Evolutionary conservation across 2,113 vertebrate species (phyloP), one percentile per base, ranked within the genome.

Genomic region (Corythoichthys intestinalis): DNA sequence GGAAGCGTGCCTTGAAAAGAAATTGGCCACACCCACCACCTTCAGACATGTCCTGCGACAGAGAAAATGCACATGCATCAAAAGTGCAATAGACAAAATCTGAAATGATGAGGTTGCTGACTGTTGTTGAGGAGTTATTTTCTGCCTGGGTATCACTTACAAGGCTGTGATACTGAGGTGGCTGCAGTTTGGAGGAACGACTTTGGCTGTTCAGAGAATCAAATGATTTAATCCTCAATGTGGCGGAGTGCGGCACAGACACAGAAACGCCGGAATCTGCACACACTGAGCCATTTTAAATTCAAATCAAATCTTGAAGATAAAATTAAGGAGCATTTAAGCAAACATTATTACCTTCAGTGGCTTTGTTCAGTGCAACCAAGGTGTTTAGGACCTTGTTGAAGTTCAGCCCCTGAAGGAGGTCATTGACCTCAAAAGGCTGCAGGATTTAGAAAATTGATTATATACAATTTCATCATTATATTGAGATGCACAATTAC

Each of bases 401-500:
- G 91, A 99, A 97, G 90, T 98, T 97, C 84, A 95, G 94, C 67
- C 95, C 96, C 89, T 96, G 96, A 85, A 95, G 94, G 76, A 98
- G 92, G 83, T 99, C 97, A 88, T 91, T 94, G 83, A 95, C 94
- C 81, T 98, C 97, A 80, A 98, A 98, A 4, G 95, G 91, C 97
- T 95, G 65, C 14, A 80, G 70, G 66, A 59, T 47, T 50, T 49
- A 44, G 7, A 68, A 58, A 8, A 65, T 20, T 1, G 65, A 72
- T 59, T 44, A 61, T 4, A 41, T 59, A 6, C 59, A 61, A 44
- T 38, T 41, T 8, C 14, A 41, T 61, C 13, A 74, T 34, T 39
- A 1, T 38, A 17, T 53, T 70, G 4, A n/a, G 10, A 67, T 37
- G 0, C 47, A 54, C 17, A 61, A 66, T 17, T 4, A 58, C 4